Evolutionary conservation across 2,797 vertebrate genomes (phyloP).

Genomic region (Hippocampus kuda): DNA sequence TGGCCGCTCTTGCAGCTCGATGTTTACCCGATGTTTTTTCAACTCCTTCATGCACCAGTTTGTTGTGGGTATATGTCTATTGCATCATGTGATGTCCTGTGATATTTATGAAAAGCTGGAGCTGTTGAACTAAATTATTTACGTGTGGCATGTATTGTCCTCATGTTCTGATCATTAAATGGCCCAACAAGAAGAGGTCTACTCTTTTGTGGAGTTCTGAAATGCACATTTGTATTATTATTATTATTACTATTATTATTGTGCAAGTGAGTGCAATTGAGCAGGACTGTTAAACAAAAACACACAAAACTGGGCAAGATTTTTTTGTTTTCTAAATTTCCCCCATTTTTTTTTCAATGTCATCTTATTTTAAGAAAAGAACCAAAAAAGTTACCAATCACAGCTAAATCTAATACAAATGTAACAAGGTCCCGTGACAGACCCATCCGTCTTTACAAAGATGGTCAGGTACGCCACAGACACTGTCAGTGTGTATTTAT

Average conservation of each 20-base stretch:
- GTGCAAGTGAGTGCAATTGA: background rate
- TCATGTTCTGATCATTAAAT: conserved; percentile 18
- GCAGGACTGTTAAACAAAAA: background rate
- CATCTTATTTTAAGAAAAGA: too few relatives aligned
- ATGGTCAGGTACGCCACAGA: too few relatives aligned
- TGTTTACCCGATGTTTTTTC: conserved; percentile 63
- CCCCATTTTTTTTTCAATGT: too few relatives aligned
- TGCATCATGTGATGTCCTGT: conserved; percentile 52
- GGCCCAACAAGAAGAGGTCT: background rate
- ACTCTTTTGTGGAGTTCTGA: background rate
- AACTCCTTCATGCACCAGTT: conserved; percentile 14
- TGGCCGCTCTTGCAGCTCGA: conserved; percentile 43
- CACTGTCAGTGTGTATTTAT: too few relatives aligned
- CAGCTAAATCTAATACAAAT: too few relatives aligned
- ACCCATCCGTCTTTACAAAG: too few relatives aligned
- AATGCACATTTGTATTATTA: background rate
- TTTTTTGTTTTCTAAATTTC: too few relatives aligned
- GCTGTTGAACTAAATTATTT: conserved; percentile 66
- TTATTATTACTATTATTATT: background rate
- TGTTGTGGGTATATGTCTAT: conserved; percentile 23
- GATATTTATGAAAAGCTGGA: conserved; percentile 63
- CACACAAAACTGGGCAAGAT: too few relatives aligned
- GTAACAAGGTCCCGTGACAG: too few relatives aligned
- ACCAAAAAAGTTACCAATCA: too few relatives aligned
- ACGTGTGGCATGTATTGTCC: conserved; percentile 35